Base-by-base conservation (phyloP, 2,113 vertebrate genomes). In the Neogale vison region DNA sequence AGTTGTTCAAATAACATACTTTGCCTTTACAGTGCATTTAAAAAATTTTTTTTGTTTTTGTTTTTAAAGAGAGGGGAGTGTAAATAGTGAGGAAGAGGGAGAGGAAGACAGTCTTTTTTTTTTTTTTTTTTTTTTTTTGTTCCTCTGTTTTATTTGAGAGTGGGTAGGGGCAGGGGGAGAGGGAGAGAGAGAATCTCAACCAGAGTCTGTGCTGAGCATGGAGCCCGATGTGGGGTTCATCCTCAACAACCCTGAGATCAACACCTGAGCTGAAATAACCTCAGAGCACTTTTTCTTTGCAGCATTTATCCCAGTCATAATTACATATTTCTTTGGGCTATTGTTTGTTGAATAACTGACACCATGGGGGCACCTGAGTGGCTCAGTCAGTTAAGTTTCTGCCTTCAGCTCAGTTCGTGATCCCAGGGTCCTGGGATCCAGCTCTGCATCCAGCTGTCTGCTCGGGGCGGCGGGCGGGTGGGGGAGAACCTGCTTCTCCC, bases 191-290 rank as follows among this genome's bases (percentile, higher is more conserved):
- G 67, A 36, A 69, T n/a, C 67, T 69, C 34, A 69, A 20, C 34
- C 34, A n/a, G 34, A 69, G 17, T 69, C 34, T n/a, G 3, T 67
- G 67, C 67, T 69, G 67, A 36, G 8, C 18, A 20, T 20, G 34
- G 67, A 36, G 18, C 17, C 34, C 67, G 36, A 20, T 0, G 17
- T 18, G 0, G 67, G 34, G 34, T 34, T 36, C 17, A 2, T 1
- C 36, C 34, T 69, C 34, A 67, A 69, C 17, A 8, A 36, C 17
- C 34, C 17, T 69, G 34, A 36, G 67, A n/a, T 69, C 67, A 10
- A 1, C 34, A 69, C 67, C 67, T 69, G 34, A 69, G 67, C 34
- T 9, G 34, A 69, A 69, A n/a, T n/a, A 20, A 76, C 11, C 15
- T 92, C 79, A 61, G 23, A 39, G 61, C 17, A 20, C 83, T 84